Base-by-base conservation (phyloP, 2,113 vertebrate species). In the Podilymbus podiceps region DNA sequence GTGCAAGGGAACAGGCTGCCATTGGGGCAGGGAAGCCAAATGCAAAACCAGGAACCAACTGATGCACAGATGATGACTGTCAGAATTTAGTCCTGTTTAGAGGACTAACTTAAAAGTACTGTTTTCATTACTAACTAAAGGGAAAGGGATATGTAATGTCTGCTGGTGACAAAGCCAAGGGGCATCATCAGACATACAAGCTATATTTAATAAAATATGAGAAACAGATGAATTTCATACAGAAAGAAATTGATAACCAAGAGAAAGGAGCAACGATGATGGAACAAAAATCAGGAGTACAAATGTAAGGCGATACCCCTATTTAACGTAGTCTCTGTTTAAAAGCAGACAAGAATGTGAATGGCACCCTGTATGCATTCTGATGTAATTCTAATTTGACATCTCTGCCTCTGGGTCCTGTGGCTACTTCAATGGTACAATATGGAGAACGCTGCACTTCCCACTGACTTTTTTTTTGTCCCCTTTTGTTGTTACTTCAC, bases 1-100 rank as follows among this genome's bases (percentile, higher is more conserved):
- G 71, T 1, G 12, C n/a, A n/a, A 0, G 12, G 1, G 18, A 6
- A 11, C 23, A 53, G 59, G 11, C 15, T 58, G 49, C 14, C 25
- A 12, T 0, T 33, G 22, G 38, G 14, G 38, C 27, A 47, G 35
- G 67, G 66, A 71, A 55, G 56, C 47, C 64, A 78, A 58, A 14
- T 11, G 56, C 66, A 92, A 78, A 53, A 24, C 4, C 60, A 67
- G 56, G 42, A 73, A 67, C 11, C 55, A 21, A 6, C 3, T 10
- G 47, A 82, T 18, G 38, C 27, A 46, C 27, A 40, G 68, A 33
- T 60, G 25, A n/a, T 27, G 40, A 30, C 27, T 53, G 64, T 7
- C 73, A 81, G 73, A 21, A 66, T 11, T 44, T 58, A 63, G 19
- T 55, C 16, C n/a, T 47, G 49, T 3, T 50, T 49, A 66, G 38